Percentiles rank a stretch among this genome's conserved stretches.
Conservation (phyloP, 2,888 invertebrate species). For the Gymnoscelis rufifasciata region DNA sequence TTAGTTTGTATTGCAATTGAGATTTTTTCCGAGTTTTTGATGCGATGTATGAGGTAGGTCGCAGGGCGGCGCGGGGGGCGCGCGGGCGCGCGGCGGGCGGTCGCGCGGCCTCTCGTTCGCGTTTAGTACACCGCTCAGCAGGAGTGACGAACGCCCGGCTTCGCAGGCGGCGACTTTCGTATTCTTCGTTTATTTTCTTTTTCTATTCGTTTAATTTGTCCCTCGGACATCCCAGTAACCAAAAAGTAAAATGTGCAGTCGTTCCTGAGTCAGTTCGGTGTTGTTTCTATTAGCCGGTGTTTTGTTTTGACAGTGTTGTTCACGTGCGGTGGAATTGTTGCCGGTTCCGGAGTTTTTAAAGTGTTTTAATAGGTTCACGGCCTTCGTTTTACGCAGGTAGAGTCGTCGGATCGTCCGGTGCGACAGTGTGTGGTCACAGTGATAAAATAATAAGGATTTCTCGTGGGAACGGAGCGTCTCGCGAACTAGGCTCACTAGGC, state of each 20-base stretch:
- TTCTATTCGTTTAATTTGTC: slow-evolving; percentile 77
- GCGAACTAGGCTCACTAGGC: too few species aligned
- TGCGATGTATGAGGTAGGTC: slow-evolving; percentile 58
- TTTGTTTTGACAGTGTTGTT: slow-evolving; percentile 75
- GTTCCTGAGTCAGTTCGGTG: slow-evolving; percentile 56
- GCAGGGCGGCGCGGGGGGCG: slow-evolving; percentile 61
- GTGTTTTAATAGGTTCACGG: slow-evolving; percentile 70
- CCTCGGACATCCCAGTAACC: slow-evolving; percentile 54
- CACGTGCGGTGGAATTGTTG: slow-evolving; percentile 72
- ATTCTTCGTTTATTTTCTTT: slow-evolving; percentile 79
- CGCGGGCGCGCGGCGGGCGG: slow-evolving; percentile 57
- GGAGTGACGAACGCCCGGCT: slow-evolving; percentile 78
- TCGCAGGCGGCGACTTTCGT: slow-evolving; percentile 72
- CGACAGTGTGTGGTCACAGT: slow-evolving; percentile 51
- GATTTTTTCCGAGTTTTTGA: slow-evolving; percentile 63
- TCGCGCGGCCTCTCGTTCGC: slow-evolving; percentile 64
- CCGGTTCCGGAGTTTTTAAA: slow-evolving; percentile 74
- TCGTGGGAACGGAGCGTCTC: slow-evolving; percentile 43
- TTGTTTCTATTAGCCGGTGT: slow-evolving; percentile 48
- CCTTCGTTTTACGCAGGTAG: slow-evolving; percentile 69
- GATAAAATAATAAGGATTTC: slow-evolving; percentile 43
- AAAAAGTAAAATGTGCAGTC: slow-evolving; percentile 56
- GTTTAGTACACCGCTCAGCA: slow-evolving; percentile 78
- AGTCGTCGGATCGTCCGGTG: slow-evolving; percentile 61
- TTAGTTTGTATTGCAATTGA: slow-evolving; percentile 42